phyloP scores from a whole-genome alignment of 2,797 vertebrate species.

The Sebastes baramenuke region DNA sequence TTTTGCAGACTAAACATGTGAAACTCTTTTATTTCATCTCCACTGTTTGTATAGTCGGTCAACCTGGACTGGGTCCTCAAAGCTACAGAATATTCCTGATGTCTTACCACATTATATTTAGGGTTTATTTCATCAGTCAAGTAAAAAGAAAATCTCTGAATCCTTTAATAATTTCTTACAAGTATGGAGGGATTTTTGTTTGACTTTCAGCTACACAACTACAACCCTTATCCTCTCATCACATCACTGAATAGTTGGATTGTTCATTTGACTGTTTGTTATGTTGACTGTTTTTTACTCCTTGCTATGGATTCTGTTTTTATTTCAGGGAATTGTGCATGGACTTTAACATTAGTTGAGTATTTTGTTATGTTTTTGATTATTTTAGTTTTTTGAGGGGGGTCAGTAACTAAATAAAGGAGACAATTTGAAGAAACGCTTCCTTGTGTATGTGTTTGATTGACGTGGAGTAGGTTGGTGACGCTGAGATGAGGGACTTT shows the following conservation, averaged over 20 bases:
- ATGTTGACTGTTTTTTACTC: slow-evolving; percentile 65
- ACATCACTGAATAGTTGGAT: slow-evolving; percentile 50
- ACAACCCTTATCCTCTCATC: slow-evolving; percentile 10
- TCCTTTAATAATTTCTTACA: not conserved
- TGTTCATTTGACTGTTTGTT: slow-evolving; percentile 57
- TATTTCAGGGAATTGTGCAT: slow-evolving; percentile 78
- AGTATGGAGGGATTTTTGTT: not conserved
- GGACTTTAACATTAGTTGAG: slow-evolving; percentile 64
- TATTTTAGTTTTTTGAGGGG: slow-evolving; percentile 19
- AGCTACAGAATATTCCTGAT: not conserved
- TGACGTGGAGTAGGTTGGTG: not conserved
- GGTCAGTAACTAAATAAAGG: slow-evolving; percentile 74
- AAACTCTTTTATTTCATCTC: slow-evolving; percentile 9
- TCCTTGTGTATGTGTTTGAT: slow-evolving; percentile 2
- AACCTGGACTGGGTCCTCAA: not conserved
- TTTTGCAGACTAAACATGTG: not conserved
- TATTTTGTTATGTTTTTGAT: slow-evolving; percentile 59
- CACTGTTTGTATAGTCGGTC: not conserved
- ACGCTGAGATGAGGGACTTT: not conserved
- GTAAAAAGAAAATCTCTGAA: too few relatives aligned
- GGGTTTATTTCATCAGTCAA: not conserved
- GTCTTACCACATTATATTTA: not conserved
- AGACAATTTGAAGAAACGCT: slow-evolving; percentile 63
- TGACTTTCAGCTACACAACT: slow-evolving; percentile 29
- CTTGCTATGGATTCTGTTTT: slow-evolving; percentile 63